These are phyloP conservation scores for Fragum whitleyi DNA, from an alignment of 2,888 invertebrate species.

Conservation along the genomic window DNA sequence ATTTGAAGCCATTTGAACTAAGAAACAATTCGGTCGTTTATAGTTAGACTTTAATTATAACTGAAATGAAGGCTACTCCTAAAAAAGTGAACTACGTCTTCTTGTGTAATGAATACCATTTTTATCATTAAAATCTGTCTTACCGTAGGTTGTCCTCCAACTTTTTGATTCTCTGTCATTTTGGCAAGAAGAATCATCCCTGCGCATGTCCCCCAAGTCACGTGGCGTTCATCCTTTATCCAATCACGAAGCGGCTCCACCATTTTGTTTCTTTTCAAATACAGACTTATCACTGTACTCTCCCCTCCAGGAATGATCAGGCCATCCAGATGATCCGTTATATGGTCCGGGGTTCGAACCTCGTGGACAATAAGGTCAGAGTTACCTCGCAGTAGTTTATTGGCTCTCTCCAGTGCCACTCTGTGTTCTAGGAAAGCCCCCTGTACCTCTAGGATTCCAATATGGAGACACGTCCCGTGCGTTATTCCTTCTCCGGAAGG, in stretches of 20 bases:
- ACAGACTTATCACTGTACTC: conserved; percentile 80
- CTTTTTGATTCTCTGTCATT: conserved; percentile 75
- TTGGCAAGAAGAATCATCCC: conserved; percentile 81
- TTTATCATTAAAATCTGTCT: too few species aligned
- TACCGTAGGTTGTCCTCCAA: conserved; percentile 78
- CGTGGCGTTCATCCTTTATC: conserved; percentile 71
- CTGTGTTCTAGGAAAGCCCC: conserved; percentile 82
- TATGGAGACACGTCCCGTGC: conserved; percentile 23
- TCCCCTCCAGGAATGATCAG: conserved; percentile 83
- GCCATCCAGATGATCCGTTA: conserved; percentile 72
- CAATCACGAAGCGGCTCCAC: conserved; percentile 70
- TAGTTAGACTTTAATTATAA: too few species aligned
- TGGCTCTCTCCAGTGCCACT: conserved; percentile 71
- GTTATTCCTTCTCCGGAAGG: conserved; percentile 1
- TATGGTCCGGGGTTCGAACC: conserved; percentile 68
- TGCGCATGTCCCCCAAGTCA: conserved; percentile 82
- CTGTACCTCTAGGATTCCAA: conserved; percentile 82
- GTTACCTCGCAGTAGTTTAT: conserved; percentile 32
- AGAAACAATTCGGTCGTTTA: too few species aligned
- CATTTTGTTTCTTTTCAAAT: conserved; percentile 77
- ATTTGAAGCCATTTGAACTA: too few species aligned
- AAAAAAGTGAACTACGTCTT: too few species aligned
- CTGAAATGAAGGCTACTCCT: too few species aligned
- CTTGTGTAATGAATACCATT: too few species aligned
- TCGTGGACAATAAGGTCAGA: conserved; percentile 65